Conservation (phyloP, 2,113 vertebrate species). For the Synchiropus splendidus region DNA sequence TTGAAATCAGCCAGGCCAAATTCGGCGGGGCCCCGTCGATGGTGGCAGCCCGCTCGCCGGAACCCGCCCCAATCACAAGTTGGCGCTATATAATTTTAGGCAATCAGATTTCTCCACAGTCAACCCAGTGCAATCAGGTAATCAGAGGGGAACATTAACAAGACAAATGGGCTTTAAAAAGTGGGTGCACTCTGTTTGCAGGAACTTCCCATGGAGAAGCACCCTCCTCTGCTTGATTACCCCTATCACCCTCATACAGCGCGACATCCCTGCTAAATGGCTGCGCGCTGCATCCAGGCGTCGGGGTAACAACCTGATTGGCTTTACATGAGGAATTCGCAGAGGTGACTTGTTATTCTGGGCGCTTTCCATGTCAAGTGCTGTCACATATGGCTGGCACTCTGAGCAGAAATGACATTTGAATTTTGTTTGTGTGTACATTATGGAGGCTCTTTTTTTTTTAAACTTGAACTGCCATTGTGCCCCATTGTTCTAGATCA, state of each 20-base stretch:
- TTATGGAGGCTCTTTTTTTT: too few species aligned
- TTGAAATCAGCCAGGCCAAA: slow-evolving; percentile 74
- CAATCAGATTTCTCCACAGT: slow-evolving; percentile 80
- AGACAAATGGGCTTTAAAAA: slow-evolving; percentile 75
- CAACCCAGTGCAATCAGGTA: slow-evolving; percentile 79
- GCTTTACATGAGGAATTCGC: slow-evolving; percentile 38
- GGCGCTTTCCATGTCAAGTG: slow-evolving; percentile 46
- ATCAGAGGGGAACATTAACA: slow-evolving; percentile 76
- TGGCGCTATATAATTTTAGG: slow-evolving; percentile 77
- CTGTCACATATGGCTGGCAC: too few species aligned
- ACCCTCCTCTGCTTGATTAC: slow-evolving; percentile 63
- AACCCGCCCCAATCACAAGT: slow-evolving; percentile 76
- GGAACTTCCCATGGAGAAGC: slow-evolving; percentile 71
- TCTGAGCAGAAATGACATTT: too few species aligned
- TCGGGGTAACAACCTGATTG: slow-evolving; percentile 30
- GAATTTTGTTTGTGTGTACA: too few species aligned
- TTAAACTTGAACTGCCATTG: too few species aligned
- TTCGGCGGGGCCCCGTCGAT: slow-evolving; percentile 68
- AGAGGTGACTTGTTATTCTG: slow-evolving; percentile 46
- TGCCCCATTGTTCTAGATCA: too few species aligned
- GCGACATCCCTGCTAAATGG: slow-evolving; percentile 45
- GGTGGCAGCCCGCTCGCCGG: slow-evolving; percentile 61
- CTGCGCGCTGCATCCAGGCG: slow-evolving; percentile 38
- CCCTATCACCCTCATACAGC: slow-evolving; percentile 61
- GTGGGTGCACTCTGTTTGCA: slow-evolving; percentile 73